Percentiles rank a stretch among this genome's conserved stretches.
phyloP scores from a whole-genome alignment of 2,888 invertebrate genomes.

The Arge pagana region DNA sequence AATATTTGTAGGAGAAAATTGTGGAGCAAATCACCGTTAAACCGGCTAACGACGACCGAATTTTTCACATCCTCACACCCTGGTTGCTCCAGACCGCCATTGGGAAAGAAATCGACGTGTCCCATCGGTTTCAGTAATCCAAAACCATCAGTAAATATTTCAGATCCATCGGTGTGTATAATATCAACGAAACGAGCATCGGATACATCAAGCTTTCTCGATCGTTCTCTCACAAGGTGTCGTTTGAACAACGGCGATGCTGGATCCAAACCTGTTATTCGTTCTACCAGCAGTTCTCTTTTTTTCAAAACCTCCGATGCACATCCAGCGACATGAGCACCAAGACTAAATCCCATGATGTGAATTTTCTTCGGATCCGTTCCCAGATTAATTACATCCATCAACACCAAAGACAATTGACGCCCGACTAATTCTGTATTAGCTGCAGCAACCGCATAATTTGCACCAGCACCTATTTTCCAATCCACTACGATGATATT shows the following conservation, averaged over 20 bases:
- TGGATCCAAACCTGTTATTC: constrained; percentile 67
- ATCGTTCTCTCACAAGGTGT: constrained; percentile 61
- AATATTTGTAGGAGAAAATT: background rate
- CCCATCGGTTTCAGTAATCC: constrained; percentile 65
- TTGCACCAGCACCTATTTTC: constrained; percentile 64
- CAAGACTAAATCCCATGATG: constrained; percentile 65
- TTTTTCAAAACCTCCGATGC: constrained; percentile 63
- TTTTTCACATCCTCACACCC: constrained; percentile 64
- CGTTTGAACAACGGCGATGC: constrained; percentile 66
- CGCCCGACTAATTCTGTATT: constrained; percentile 67
- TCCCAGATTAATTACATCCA: constrained; percentile 59
- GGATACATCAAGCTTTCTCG: constrained; percentile 64
- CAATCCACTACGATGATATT: constrained; percentile 65
- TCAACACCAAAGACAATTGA: constrained; percentile 62
- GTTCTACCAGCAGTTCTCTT: constrained; percentile 58
- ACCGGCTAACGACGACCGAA: constrained; percentile 63
- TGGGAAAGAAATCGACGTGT: constrained; percentile 66
- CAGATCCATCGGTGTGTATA: constrained; percentile 70
- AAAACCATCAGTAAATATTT: constrained; percentile 65
- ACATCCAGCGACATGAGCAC: constrained; percentile 66
- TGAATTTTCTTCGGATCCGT: constrained; percentile 59
- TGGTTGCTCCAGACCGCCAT: constrained; percentile 66
- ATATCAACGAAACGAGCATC: constrained; percentile 71
- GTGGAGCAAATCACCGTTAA: constrained; percentile 57
- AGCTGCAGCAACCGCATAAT: constrained; percentile 63